Conservation (phyloP, 2,113 vertebrate genomes). For the Dolichallabes microphthalmus region DNA sequence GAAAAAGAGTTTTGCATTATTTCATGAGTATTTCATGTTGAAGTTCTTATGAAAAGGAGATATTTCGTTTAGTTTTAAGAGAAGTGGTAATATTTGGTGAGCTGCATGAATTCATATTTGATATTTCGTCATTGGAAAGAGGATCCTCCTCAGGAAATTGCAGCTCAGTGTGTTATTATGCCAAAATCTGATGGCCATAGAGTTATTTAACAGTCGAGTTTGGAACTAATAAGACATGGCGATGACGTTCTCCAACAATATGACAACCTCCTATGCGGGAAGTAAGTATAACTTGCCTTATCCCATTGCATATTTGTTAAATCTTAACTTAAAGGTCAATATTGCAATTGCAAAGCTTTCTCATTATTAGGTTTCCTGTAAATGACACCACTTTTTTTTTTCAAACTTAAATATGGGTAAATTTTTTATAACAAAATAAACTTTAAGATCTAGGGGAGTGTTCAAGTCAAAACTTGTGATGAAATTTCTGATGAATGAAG, state of each 20-base stretch:
- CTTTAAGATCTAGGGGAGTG: neutral
- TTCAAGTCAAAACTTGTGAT: neutral
- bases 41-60: neutral
- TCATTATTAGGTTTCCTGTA: neutral
- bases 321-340: neutral
- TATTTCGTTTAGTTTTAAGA: neutral
- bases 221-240: neutral
- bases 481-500: no score
- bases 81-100: neutral
- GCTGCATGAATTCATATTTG: neutral
- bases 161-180: neutral
- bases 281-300: neutral
- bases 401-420: neutral
- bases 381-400: neutral
- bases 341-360: neutral
- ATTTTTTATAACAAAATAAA: neutral
- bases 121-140: neutral
- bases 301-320: neutral
- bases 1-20: neutral
- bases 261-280: no score
- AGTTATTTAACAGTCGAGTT: neutral
- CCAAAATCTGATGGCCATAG: neutral
- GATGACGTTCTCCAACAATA: neutral
- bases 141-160: conserved; percentile 27
- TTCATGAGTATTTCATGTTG: neutral